Evolutionary conservation across 2,888 invertebrate genomes (phyloP), one percentile per base, ranked within the genome.

Genomic region (Drosophila lacicola): DNA sequence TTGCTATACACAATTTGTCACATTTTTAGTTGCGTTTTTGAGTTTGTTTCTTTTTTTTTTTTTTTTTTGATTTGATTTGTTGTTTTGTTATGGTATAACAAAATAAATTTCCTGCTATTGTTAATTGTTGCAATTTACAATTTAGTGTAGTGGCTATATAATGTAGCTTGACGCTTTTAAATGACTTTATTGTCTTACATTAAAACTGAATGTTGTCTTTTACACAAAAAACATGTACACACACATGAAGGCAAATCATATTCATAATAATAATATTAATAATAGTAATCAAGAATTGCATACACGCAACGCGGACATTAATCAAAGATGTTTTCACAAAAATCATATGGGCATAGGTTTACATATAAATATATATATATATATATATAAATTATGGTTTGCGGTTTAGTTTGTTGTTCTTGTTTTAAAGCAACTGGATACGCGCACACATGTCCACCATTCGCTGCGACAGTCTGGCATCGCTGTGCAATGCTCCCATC

Each of bases 181-280:
- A 78, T 77, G 78, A 77, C 77, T 77, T 77, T 77, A 77, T 77
- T 77, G 77, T 78, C 77, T 77, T 71, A 78, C n/a, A 74, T 71
- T 72, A 74, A 78, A 77, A 77, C 63, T 74, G 70, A 70, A 70
- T 67, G 66, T 57, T 78, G 77, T 78, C 76, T 78, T 78, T 78
- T 70, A 74, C 74, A 77, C 60, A 70, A 46, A 70, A 39, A 77
- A 67, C 60, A 60, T 50, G 39, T 60, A 70, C 66, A 74, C 74
- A 64, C 75, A 76, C 57, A 63, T 54, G 45, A 47, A 62, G 60
- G 45, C 62, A 61, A 78, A 61, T 60, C 47, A 51, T 55, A 47
- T 58, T 73, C 46, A 68, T 47, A 51, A 70, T 70, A 74, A 57
- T 61, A 54, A 42, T 64, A 60, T 56, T 58, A 55, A 29, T 60